Evolutionary conservation across 2,113 vertebrate genomes (phyloP), one percentile per base, ranked within the genome.

Genomic region (Syngnathus floridae): DNA sequence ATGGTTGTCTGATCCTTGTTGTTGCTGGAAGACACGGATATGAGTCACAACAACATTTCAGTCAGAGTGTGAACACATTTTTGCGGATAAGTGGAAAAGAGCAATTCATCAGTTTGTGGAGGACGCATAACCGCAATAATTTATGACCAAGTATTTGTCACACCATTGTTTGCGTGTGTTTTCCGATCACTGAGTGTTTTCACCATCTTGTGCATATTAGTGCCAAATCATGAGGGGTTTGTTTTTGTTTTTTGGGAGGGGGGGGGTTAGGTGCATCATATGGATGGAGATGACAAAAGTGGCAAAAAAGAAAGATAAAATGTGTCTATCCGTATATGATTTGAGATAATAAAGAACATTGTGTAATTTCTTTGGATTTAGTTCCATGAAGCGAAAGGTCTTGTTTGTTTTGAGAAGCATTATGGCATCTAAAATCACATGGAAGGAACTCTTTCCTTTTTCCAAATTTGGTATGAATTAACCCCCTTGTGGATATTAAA

Each of bases 1-100:
- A 37, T 22, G 62, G 11, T 31, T 45, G 14, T 41, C 22, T 67
- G 17, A 48, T 10, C 45, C 14, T 48, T 66, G 26, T 66, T 62
- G 38, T 19, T 31, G 22, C 10, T 3, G 17, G 55, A 67, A 54
- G 7, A 22, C 17, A 62, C 37, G 40, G 45, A 66, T 60, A 43
- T 48, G 5, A 19, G 49, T 55, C 9, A 5, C 45, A 37, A 41
- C 62, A 31, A 54, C 51, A 38, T 72, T 19, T 61, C 21, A 14
- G 64, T 64, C 62, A n/a, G 70, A 72, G 43, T 72, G 52, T n/a
- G 54, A 31, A 37, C 66, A 72, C 68, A 62, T 70, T 58, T 70
- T 56, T 66, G 49, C 35, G 62, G 51, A 49, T 60, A 54, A 67
- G 46, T 62, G 64, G 31, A 37, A 38, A 6, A 64, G 31, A 14